Percentiles rank a stretch among this genome's conserved stretches.
Evolutionary conservation across 2,888 invertebrate species (phyloP).

Genomic region (Cynaeus angustus): DNA sequence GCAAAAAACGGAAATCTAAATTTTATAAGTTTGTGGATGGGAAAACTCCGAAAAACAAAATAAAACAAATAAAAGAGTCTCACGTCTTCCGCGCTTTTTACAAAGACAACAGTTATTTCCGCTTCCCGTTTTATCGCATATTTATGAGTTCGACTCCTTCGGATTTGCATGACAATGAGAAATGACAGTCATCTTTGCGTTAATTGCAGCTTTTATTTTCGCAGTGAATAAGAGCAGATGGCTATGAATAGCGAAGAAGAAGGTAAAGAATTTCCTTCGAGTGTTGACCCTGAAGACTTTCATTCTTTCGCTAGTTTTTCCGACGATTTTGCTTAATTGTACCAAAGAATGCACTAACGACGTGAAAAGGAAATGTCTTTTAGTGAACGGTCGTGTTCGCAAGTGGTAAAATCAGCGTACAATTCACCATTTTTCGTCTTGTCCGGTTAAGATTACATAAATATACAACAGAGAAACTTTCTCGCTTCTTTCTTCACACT

Average conservation of each 20-base stretch:
- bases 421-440: no score
- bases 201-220: background rate
- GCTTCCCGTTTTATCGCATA: conserved; percentile 10
- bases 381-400: no score
- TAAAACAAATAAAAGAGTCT: conserved; percentile 1
- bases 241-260: background rate
- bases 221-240: background rate
- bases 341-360: background rate
- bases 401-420: no score
- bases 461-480: conserved; percentile 6
- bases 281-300: conserved; percentile 24
- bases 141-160: conserved; percentile 13
- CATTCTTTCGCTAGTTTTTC: background rate
- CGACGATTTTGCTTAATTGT: background rate
- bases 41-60: no score
- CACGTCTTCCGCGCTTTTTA: conserved; percentile 6
- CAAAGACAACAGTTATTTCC: conserved; percentile 22
- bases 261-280: background rate
- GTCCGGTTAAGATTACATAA: background rate
- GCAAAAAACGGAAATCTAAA: no score
- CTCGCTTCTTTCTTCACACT: conserved; percentile 23
- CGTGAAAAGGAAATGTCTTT: background rate
- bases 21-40: no score
- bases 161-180: conserved; percentile 14
- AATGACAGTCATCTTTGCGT: background rate